Evolutionary conservation across 2,888 invertebrate genomes (phyloP).

Genomic region (Microplitis deprimator): DNA sequence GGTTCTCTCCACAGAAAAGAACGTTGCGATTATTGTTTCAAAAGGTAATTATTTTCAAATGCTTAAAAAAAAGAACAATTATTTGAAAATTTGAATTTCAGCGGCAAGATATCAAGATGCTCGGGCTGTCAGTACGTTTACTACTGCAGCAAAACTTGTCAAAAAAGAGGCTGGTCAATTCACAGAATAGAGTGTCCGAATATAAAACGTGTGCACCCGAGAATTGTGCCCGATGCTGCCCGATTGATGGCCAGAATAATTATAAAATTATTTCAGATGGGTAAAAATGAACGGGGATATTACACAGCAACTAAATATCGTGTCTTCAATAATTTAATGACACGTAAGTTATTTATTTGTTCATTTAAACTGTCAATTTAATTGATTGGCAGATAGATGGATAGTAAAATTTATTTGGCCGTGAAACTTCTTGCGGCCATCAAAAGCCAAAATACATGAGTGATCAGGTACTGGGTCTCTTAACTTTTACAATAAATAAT

Average conservation of each 20-base stretch:
- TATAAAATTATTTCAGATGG: constrained; percentile 79
- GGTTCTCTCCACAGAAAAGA: constrained; percentile 80
- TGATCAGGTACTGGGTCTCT: no score
- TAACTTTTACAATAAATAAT: no score
- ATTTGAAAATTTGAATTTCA: constrained; percentile 59
- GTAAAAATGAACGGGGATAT: constrained; percentile 78
- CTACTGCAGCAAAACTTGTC: constrained; percentile 87
- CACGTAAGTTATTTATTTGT: constrained; percentile 78
- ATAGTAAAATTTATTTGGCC: no score
- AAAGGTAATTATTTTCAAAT: constrained; percentile 51
- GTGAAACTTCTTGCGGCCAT: no score
- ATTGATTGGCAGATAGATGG: no score
- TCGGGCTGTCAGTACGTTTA: constrained; percentile 86
- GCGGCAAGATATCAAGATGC: constrained; percentile 83
- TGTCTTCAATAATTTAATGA: constrained; percentile 90
- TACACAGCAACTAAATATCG: constrained; percentile 81
- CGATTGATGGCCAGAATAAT: constrained; percentile 85
- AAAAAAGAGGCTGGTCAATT: constrained; percentile 84
- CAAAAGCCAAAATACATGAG: no score
- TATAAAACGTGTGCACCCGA: constrained; percentile 81
- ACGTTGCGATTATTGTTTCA: constrained; percentile 83
- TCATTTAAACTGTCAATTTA: no score
- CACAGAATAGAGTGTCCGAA: constrained; percentile 89
- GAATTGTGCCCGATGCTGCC: constrained; percentile 86
- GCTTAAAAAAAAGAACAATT: neutral